Evolutionary conservation across 2,888 invertebrate species (phyloP), one percentile per base, ranked within the genome.

Genomic region (Drosophila nr. fundita): DNA sequence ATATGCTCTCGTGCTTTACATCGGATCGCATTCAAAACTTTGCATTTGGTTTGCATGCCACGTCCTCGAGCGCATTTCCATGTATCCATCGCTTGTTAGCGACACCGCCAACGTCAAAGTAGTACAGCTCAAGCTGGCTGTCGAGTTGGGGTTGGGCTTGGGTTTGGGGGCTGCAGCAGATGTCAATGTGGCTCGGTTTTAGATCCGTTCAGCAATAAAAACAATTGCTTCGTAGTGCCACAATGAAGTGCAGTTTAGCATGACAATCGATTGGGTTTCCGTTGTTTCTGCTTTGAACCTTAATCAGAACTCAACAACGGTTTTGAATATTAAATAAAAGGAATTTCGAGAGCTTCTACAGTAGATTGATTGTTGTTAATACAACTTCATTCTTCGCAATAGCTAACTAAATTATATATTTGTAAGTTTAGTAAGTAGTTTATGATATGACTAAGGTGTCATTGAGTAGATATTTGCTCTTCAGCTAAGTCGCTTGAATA

Each of bases 31-130:
- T 68, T 72, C 61, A 53, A 61, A 79, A 78, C 75, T 82, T 89
- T 89, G 87, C 78, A 87, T 89, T 87, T 89, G 75, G 90, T 72
- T 90, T 87, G 82, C 90, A 87, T 89, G 78, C 82, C 83, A 83
- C 83, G 89, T 89, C 66, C 89, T 89, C 76, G 65, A 83, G 83
- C 83, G 79, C 77, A 82, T 76, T 90, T 87, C 78, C 90, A 90
- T 85, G 76, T 85, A 77, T 72, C 83, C 83, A 72, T 58, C 77
- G 89, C 82, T 89, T 84, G 83, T 89, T 83, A 89, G 85, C 76
- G 72, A 40, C 83, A 83, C 80, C 80, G 80, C 87, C 80, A 79
- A 65, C 71, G 60, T 70, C 77, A 77, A 77, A 81, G 71, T 40
- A 62, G 45, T 52, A 55, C 64, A 57, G 53, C 57, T 57, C 49